Conservation (phyloP, 2,888 invertebrate genomes). For the Furcula furcula region DNA sequence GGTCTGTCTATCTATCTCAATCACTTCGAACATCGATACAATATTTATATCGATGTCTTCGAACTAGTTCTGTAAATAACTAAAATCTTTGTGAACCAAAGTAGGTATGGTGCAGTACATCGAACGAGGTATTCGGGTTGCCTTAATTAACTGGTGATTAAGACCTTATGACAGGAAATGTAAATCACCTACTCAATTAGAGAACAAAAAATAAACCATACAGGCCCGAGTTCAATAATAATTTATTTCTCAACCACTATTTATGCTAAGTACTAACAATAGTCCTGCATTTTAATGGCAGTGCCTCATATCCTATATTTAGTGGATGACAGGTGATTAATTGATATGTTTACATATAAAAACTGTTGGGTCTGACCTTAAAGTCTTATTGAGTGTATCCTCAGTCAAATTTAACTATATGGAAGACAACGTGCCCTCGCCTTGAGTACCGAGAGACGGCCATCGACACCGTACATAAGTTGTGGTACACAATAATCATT, state of each 20-base stretch:
- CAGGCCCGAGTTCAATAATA: no score
- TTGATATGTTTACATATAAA: conserved; percentile 8
- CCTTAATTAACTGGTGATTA: background rate
- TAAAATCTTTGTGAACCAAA: background rate
- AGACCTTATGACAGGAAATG: background rate
- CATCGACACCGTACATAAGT: conserved; percentile 27
- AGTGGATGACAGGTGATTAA: background rate
- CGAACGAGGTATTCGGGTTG: background rate
- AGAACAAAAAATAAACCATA: background rate
- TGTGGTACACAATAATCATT: no score
- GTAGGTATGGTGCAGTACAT: background rate
- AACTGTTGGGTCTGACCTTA: conserved; percentile 49
- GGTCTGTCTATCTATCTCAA: no score
- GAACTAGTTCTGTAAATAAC: background rate
- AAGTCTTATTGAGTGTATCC: conserved; percentile 51
- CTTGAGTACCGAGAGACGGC: conserved; percentile 20
- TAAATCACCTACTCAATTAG: background rate
- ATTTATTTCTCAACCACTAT: no score
- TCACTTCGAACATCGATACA: no score
- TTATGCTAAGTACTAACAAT: no score
- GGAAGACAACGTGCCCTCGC: conserved; percentile 31
- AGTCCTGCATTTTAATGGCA: no score
- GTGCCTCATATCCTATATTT: no score
- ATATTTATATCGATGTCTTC: background rate
- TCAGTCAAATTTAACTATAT: conserved; percentile 49